Base-by-base conservation (phyloP, 2,888 invertebrate species). In the Callimorpha dominula region DNA sequence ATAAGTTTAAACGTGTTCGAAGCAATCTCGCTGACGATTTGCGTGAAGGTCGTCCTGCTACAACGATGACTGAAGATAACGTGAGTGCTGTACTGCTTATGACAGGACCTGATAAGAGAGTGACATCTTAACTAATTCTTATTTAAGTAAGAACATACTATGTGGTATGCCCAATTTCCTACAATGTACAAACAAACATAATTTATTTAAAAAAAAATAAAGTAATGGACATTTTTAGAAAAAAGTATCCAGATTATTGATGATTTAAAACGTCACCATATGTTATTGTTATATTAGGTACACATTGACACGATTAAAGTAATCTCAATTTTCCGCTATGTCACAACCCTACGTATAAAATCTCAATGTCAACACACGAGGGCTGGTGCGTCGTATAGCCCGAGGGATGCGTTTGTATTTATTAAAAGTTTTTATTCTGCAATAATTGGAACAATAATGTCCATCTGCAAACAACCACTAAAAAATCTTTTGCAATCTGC, bases 401-500 rank as follows among this genome's bases (percentile, higher is more conserved):
- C 89, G 76, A 87, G 93, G 92, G 92, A 91, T 89, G 90, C 89
- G 90, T 91, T 92, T 91, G 90, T 93, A 94, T 94, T 93, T 93
- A 94, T 94, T 94, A 94, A 94, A 93, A 90, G 88, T 89, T 89
- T 91, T 91, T 90, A 92, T 90, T 91, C 86, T 85, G 88, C 88
- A 89, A 87, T 89, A 90, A 89, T 87, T 86, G 81, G 82, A 81
- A 82, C 85, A 73, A 78, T 64, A 43, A 73, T 68, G 73, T 74
- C 65, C 72, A 75, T 75, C n/a, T 72, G 68, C 65, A 80, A 78
- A 79, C 68, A 81, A 78, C 63, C 68, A 64, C 50, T 40, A 42
- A 50, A 67, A 46, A 71, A 70, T 73, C 40, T 72, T 65, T 9
- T 50, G 7, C 31, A 43, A 31, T 64, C 20, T 49, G 4, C 46